Conservation (phyloP, 2,888 invertebrate genomes). For the Loripinus fragilis region DNA sequence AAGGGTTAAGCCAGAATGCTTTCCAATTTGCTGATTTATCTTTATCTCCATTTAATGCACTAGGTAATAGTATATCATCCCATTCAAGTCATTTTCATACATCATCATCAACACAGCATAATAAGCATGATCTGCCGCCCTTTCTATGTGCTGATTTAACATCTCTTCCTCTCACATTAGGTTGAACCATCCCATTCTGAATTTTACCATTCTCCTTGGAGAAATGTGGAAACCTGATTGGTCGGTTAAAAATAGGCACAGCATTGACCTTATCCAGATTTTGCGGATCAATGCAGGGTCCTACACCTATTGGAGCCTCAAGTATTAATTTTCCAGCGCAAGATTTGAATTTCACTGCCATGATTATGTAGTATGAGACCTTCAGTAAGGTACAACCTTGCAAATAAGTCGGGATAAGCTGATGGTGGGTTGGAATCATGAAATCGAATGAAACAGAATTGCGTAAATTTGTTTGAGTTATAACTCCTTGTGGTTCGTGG, state of each 20-base stretch:
- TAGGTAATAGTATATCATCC: too few species aligned
- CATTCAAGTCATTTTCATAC: too few species aligned
- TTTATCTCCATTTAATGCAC: too few species aligned
- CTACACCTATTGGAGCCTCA: slow-evolving; percentile 73
- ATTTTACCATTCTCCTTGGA: slow-evolving; percentile 50
- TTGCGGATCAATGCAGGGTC: slow-evolving; percentile 68
- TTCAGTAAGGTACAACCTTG: slow-evolving; percentile 67
- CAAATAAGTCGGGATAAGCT: slow-evolving; percentile 73
- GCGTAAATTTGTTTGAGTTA: slow-evolving; percentile 46
- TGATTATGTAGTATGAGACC: slow-evolving; percentile 69
- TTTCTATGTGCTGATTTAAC: neutral
- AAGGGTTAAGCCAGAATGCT: too few species aligned
- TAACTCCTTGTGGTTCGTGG: slow-evolving; percentile 62
- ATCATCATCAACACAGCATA: slow-evolving; percentile 12
- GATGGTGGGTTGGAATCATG: slow-evolving; percentile 70
- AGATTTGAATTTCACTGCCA: slow-evolving; percentile 69
- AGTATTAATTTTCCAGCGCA: slow-evolving; percentile 72
- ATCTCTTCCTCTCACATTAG: neutral
- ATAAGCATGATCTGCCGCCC: neutral
- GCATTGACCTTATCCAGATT: slow-evolving; percentile 61
- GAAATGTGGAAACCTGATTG: slow-evolving; percentile 76
- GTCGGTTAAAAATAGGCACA: slow-evolving; percentile 74
- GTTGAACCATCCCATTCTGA: slow-evolving; percentile 46
- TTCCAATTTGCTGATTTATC: too few species aligned
- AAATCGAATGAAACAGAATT: slow-evolving; percentile 65